phyloP scores from a whole-genome alignment of 2,888 invertebrate genomes.

The Camponotus fellah region DNA sequence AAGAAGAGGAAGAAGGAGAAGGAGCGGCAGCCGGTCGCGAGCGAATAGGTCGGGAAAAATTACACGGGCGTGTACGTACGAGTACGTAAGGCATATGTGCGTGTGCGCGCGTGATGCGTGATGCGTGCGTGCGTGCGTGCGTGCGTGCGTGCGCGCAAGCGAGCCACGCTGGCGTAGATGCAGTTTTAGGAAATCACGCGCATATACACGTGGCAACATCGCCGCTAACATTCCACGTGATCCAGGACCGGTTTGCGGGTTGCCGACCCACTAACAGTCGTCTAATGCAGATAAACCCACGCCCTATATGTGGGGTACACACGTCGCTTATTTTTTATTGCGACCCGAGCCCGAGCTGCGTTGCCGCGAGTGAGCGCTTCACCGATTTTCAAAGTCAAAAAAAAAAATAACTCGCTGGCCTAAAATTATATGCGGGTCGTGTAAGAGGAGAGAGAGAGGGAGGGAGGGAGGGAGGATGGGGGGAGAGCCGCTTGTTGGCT shows the following conservation, averaged over 20 bases:
- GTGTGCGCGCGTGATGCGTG: background rate
- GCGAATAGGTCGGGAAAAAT: slow-evolving; percentile 46
- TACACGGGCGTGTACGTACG: background rate
- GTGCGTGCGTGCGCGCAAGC: background rate
- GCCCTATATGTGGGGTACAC: slow-evolving; percentile 71
- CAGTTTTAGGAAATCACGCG: slow-evolving; percentile 78
- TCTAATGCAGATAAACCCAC: slow-evolving; percentile 76
- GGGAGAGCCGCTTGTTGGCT: background rate
- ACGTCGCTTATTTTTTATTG: slow-evolving; percentile 77
- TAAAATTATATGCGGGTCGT: slow-evolving; percentile 40
- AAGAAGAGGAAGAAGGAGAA: background rate
- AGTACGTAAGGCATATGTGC: background rate
- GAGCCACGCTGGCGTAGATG: slow-evolving; percentile 64
- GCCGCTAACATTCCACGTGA: slow-evolving; percentile 77
- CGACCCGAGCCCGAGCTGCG: slow-evolving; percentile 59
- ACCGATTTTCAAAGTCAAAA: slow-evolving; percentile 47
- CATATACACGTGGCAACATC: slow-evolving; percentile 77
- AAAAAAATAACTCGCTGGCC: background rate
- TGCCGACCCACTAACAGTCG: slow-evolving; percentile 78
- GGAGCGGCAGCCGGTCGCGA: slow-evolving; percentile 16
- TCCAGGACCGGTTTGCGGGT: slow-evolving; percentile 79
- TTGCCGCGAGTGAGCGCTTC: slow-evolving; percentile 28
- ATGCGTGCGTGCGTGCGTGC: background rate
- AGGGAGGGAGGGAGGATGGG: background rate
- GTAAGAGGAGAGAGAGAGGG: too few relatives aligned